Evolutionary conservation across 2,113 vertebrate genomes (phyloP), one percentile per base, ranked within the genome.

Genomic region (Colistium nudipinnis): DNA sequence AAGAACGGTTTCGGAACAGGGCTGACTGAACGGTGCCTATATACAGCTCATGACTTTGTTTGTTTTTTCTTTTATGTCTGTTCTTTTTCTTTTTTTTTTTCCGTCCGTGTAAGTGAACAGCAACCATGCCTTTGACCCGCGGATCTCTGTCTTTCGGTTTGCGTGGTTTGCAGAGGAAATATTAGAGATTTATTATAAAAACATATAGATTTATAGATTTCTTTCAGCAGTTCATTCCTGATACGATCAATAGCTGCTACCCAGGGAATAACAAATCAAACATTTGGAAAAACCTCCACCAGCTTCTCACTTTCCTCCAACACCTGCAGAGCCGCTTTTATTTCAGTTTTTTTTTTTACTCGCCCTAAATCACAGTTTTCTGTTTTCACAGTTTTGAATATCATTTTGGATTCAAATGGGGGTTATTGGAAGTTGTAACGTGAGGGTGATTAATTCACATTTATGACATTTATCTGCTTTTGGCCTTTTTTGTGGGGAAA

Each of bases 181-280:
- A 64, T 78, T 59, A 64, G 71, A 69, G 31, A 33, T 33, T 33
- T 33, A 33, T 6, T 75, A 71, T 39, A 59, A 80, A 59, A n/a
- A n/a, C n/a, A n/a, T n/a, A n/a, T n/a, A n/a, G n/a, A n/a, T n/a
- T n/a, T n/a, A n/a, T 56, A 51, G 17, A n/a, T 82, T 78, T 78
- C 33, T 74, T 69, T 63, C 47, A 62, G 65, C 56, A 36, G 59
- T 7, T 30, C 79, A 70, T 47, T 71, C 62, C 48, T 49, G 66
- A 72, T 76, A 44, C 51, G 6, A 76, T 85, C 82, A 43, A 78
- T 83, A 57, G 61, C n/a, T n/a, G n/a, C n/a, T n/a, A n/a, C n/a
- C n/a, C n/a, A n/a, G n/a, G 43, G 22, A 80, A 73, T 76, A 62
- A 72, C 62, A 79, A 72, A 75, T 75, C 75, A 64, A 71, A 80